These are phyloP conservation scores for Xestia sexstrigata DNA, from an alignment of 2,888 invertebrate genomes.

Conservation along the genomic window DNA sequence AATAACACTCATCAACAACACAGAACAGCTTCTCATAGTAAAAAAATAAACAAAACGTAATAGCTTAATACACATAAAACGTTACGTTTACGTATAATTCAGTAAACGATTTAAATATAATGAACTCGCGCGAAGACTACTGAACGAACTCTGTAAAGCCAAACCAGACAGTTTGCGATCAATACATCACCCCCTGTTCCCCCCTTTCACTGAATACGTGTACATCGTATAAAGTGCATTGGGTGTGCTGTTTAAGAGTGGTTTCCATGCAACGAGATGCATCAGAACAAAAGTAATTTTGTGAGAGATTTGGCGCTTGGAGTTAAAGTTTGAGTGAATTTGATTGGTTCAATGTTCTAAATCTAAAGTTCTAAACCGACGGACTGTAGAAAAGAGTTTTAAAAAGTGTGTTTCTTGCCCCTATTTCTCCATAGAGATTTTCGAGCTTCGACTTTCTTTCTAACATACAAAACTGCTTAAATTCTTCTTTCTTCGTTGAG, in stretches of 20 bases:
- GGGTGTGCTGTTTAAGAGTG: not conserved
- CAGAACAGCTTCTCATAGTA: no score
- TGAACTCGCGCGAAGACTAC: not conserved
- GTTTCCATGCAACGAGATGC: slow-evolving; percentile 2
- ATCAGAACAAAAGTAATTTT: not conserved
- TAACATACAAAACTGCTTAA: no score
- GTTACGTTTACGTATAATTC: not conserved
- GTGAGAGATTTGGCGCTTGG: not conserved
- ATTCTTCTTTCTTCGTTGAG: no score
- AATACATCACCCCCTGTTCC: slow-evolving; percentile 20
- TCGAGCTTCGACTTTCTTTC: no score
- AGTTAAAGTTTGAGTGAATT: no score
- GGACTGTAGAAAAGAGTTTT: not conserved
- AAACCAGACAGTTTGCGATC: slow-evolving; percentile 26
- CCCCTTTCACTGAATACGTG: not conserved
- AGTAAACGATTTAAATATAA: not conserved
- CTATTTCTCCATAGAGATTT: not conserved
- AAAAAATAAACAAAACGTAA: no score
- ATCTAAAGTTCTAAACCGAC: no score
- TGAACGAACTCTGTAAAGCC: not conserved
- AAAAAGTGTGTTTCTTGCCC: not conserved
- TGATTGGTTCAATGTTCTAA: not conserved
- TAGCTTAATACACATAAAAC: no score
- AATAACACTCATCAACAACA: no score
- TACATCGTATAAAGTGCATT: slow-evolving; percentile 7